Evolutionary conservation across 2,797 vertebrate genomes (phyloP).

Genomic region (Rhinichthys osculus): DNA sequence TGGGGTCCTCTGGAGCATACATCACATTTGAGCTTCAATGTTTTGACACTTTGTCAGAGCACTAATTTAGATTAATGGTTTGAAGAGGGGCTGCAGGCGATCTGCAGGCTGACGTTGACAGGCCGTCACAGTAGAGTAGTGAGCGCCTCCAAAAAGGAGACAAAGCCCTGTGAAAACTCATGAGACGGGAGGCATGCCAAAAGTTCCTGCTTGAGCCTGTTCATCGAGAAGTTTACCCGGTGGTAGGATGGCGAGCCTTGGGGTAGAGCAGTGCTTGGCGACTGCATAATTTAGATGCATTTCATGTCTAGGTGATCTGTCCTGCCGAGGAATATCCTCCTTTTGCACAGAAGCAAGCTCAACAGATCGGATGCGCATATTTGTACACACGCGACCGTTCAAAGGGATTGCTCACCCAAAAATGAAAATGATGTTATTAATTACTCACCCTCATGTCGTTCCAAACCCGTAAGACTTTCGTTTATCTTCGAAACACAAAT

Average conservation of each 20-base stretch:
- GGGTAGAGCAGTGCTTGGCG: constrained; percentile 44
- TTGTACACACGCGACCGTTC: not conserved
- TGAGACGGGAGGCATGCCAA: constrained; percentile 31
- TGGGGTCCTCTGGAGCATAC: constrained; percentile 72
- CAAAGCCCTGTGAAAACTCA: constrained; percentile 60
- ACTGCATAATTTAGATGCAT: constrained; percentile 76
- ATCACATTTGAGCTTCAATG: constrained; percentile 79
- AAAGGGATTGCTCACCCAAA: too few relatives aligned
- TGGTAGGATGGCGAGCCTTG: constrained; percentile 5
- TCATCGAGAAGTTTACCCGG: constrained; percentile 15
- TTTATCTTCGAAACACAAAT: too few relatives aligned
- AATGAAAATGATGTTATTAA: too few relatives aligned
- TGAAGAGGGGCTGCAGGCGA: constrained; percentile 63
- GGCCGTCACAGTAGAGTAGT: constrained; percentile 72
- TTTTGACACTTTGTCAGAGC: constrained; percentile 83
- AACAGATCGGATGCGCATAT: constrained; percentile 59
- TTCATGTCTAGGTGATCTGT: constrained; percentile 77
- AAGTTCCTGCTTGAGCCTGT: constrained; percentile 37
- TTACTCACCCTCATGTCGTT: too few relatives aligned
- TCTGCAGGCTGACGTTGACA: constrained; percentile 71
- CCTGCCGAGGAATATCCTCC: constrained; percentile 66
- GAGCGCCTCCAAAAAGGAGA: constrained; percentile 66
- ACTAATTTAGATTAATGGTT: constrained; percentile 84
- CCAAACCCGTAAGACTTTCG: too few relatives aligned
- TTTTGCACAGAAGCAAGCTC: constrained; percentile 71